phyloP scores from a whole-genome alignment of 2,797 vertebrate species.

The Oreonectes daqikongensis region DNA sequence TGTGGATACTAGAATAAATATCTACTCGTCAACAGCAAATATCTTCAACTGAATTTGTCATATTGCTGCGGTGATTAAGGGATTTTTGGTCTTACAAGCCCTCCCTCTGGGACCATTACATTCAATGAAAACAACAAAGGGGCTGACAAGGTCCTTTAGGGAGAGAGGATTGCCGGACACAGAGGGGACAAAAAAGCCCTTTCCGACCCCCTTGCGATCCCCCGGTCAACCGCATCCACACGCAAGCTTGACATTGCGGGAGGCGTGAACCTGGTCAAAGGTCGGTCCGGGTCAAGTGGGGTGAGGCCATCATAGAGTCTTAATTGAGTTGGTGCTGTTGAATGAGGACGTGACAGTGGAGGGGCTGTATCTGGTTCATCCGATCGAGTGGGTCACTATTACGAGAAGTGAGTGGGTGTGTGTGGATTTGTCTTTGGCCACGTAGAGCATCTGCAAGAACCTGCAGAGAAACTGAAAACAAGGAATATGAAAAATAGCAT shows the following conservation, averaged over 20 bases:
- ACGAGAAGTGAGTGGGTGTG: not conserved
- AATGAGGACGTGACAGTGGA: conserved; percentile 63
- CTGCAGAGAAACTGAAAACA: not conserved
- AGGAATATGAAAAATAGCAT: no score
- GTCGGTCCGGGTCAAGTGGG: conserved; percentile 62
- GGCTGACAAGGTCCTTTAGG: conserved; percentile 72
- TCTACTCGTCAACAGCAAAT: not conserved
- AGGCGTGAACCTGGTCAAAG: conserved; percentile 57
- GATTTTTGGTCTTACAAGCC: conserved; percentile 70
- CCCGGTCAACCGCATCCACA: conserved; percentile 40
- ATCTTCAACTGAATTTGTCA: conserved; percentile 9
- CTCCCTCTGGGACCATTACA: conserved; percentile 70
- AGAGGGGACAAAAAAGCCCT: conserved; percentile 63
- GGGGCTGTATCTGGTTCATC: conserved; percentile 38
- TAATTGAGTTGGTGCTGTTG: conserved; percentile 63
- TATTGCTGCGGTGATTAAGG: conserved; percentile 32
- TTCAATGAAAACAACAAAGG: conserved; percentile 64
- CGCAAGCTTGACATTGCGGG: conserved; percentile 55
- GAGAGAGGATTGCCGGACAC: conserved; percentile 70
- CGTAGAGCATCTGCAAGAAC: not conserved
- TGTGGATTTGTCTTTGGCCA: not conserved
- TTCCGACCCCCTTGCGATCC: conserved; percentile 56
- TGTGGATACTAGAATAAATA: not conserved
- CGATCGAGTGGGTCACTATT: conserved; percentile 16
- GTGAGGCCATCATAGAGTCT: conserved; percentile 60